A percentile compares a stretch with the other conserved stretches of the same genome.
phyloP scores from a whole-genome alignment of 1,140 invertebrate species.

The Anastrepha ludens region DNA sequence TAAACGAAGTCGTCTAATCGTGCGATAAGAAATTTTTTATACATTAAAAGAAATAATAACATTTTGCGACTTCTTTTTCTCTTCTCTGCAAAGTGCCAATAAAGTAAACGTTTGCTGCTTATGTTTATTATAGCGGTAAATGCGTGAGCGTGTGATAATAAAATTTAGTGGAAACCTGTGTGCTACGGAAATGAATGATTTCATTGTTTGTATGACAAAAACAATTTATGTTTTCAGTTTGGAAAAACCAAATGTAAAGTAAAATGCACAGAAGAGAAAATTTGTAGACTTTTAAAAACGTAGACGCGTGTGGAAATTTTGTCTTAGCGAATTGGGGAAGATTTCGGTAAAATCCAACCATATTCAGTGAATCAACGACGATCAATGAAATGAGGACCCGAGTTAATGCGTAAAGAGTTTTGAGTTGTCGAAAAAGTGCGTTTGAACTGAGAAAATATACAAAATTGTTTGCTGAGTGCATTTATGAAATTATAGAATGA shows the following conservation, averaged over 20 bases:
- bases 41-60: neutral
- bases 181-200: slow-evolving; percentile 15
- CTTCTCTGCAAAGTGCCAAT: slow-evolving; percentile 26
- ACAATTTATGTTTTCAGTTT: neutral
- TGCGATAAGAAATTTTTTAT: slow-evolving; percentile 15
- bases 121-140: slow-evolving; percentile 19
- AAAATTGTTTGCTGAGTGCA: neutral
- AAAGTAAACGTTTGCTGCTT: neutral
- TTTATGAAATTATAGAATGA: neutral
- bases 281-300: too few species aligned
- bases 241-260: neutral
- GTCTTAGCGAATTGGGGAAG: too few species aligned
- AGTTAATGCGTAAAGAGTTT: neutral
- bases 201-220: neutral
- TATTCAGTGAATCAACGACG: neutral
- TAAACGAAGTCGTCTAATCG: neutral
- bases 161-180: slow-evolving; percentile 13
- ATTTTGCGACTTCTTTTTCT: neutral
- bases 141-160: neutral
- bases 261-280: neutral
- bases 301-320: too few species aligned
- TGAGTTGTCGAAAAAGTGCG: neutral
- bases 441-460: neutral
- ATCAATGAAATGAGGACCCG: neutral
- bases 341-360: too few species aligned